phyloP scores from a whole-genome alignment of 2,797 vertebrate species.

The Coendou prehensilis region DNA sequence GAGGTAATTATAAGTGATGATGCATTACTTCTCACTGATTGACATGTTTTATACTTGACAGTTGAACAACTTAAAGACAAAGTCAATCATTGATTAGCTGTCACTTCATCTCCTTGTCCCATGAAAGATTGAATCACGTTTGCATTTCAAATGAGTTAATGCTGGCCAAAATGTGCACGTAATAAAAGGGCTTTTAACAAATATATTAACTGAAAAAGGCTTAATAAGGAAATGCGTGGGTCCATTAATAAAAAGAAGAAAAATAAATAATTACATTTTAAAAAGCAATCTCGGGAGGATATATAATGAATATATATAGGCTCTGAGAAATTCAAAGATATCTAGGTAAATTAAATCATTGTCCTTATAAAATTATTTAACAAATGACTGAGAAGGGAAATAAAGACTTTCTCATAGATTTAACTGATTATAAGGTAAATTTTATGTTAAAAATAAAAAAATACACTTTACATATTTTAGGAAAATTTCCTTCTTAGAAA shows the following conservation, averaged over 20 bases:
- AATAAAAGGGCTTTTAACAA: constrained; percentile 25
- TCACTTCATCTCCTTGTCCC: constrained; percentile 69
- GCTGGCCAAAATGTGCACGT: constrained; percentile 38
- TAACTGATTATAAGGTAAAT: neutral
- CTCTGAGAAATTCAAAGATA: neutral
- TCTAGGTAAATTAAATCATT: neutral
- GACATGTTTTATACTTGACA: constrained; percentile 77
- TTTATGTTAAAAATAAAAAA: neutral
- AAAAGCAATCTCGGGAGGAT: neutral
- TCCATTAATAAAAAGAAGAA: neutral
- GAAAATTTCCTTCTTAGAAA: neutral
- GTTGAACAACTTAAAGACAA: constrained; percentile 74
- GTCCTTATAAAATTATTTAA: neutral
- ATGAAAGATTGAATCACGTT: constrained; percentile 48
- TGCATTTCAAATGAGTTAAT: constrained; percentile 67
- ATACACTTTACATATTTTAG: neutral
- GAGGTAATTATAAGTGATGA: constrained; percentile 56
- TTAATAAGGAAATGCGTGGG: neutral
- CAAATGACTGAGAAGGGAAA: neutral
- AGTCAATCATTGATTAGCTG: constrained; percentile 84
- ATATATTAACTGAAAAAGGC: neutral
- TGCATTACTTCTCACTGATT: constrained; percentile 74
- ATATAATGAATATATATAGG: neutral
- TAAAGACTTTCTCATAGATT: neutral
- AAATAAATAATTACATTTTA: neutral